A percentile compares a stretch with the other conserved stretches of the same genome.
These are phyloP conservation scores for Hyperoodon ampullatus DNA, from an alignment of 2,113 vertebrate genomes.

Conservation along the genomic window DNA sequence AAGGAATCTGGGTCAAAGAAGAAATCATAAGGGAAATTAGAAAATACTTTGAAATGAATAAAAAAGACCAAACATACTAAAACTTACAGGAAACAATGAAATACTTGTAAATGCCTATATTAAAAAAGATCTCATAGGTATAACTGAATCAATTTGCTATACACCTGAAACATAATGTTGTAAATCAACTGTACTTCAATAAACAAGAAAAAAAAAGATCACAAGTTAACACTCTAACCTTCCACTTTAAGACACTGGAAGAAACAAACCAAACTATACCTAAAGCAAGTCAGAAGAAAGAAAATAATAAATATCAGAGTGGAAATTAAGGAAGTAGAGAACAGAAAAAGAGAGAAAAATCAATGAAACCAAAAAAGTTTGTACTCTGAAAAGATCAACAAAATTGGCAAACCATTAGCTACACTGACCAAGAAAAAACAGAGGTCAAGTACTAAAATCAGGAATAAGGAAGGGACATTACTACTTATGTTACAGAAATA, in stretches of 20 bases:
- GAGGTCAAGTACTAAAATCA: not conserved
- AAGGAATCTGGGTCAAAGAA: not conserved
- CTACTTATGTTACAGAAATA: not conserved
- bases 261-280: not conserved
- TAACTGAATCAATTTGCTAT: no score
- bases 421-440: not conserved
- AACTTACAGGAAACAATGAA: not conserved
- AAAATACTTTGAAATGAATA: slow-evolving; percentile 7
- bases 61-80: not conserved
- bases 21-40: not conserved
- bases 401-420: not conserved
- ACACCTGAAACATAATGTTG: no score
- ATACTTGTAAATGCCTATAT: not conserved
- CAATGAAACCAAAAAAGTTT: not conserved
- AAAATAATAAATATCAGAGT: not conserved
- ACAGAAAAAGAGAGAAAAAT: not conserved
- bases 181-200: no score
- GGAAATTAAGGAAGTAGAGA: not conserved
- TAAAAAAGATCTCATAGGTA: not conserved
- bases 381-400: slow-evolving; percentile 8
- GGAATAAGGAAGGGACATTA: not conserved
- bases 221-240: not conserved
- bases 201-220: no score
- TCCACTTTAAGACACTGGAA: not conserved
- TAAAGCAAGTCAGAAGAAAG: slow-evolving; percentile 18